phyloP scores from a whole-genome alignment of 2,797 vertebrate species.

The Sebastes taczanowskii region DNA sequence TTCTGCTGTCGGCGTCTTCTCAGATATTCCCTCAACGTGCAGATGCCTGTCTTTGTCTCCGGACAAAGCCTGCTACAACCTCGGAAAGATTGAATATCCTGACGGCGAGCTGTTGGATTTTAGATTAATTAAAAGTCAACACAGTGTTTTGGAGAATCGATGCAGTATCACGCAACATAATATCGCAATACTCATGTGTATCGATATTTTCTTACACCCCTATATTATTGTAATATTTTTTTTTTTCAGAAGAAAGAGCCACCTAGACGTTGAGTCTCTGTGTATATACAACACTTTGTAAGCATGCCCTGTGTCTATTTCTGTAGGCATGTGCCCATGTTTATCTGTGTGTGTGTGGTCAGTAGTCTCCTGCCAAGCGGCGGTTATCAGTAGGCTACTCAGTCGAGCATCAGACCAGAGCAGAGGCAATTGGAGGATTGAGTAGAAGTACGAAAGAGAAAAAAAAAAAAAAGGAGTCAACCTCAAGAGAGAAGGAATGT shows the following conservation, averaged over 20 bases:
- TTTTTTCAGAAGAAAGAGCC: background rate
- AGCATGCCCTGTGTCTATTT: background rate
- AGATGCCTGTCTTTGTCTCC: no score
- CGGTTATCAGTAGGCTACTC: constrained; percentile 41
- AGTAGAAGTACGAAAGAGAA: constrained; percentile 19
- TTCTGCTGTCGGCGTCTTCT: no score
- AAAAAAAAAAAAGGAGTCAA: constrained; percentile 21
- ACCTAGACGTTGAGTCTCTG: background rate
- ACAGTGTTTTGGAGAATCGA: no score
- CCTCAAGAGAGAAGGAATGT: constrained; percentile 70
- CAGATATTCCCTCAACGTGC: no score
- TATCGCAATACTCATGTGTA: no score
- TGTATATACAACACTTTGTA: background rate
- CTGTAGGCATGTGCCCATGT: background rate
- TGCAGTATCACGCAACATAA: no score
- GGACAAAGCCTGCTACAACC: no score
- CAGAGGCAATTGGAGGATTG: constrained; percentile 8
- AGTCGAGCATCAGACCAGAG: constrained; percentile 35
- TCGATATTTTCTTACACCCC: background rate
- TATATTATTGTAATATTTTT: background rate
- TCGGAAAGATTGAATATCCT: no score
- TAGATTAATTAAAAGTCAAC: fast-evolving
- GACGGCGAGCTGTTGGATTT: no score
- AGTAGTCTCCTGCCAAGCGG: constrained; percentile 23
- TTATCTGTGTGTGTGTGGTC: constrained; percentile 33